Evolutionary conservation across 92 coral and sea anemone genomes (phyloP), one percentile per base, ranked within the genome.

Genomic region (Phenganax subtilis): DNA sequence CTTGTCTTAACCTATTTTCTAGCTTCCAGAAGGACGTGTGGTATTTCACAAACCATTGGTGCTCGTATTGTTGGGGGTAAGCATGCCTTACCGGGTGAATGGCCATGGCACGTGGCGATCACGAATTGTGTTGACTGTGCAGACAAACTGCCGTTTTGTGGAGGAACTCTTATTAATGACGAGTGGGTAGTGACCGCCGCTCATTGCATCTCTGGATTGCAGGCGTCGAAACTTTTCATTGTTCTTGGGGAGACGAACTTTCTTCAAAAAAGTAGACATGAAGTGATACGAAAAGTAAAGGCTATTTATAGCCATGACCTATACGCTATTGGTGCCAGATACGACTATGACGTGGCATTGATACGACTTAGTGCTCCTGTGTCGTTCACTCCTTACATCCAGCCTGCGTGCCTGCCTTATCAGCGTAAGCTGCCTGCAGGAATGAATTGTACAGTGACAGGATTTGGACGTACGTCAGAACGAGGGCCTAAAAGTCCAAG

Each of bases 351-450:
- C 72, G 55, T 86, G 51, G 84, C 85, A 7, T 55, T 86, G 67
- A 58, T 86, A 51, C 80, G 67, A 17, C 64, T 86, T 59, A 68
- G 57, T 27, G 47, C 69, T 0, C 81, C 82, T 5, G 84, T 67
- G 77, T 68, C 58, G 25, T 86, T 81, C 76, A 74, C 84, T 29
- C 52, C 66, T 60, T 81, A 81, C 75, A 75, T 86, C 53, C 63
- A 60, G 8, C 89, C 89, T 10, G 80, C 84, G 12, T 86, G 89
- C 75, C 72, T 86, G 83, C 86, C 89, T 29, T 29, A n/a, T 7
- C 54, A 81, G 52, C 77, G 77, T 6, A 47, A 75, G 57, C 82
- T 81, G 37, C 71, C 78, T 28, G 83, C 66, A 11, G 89, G 89
- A 31, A 70, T 12, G 53, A 53, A 64, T 14, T 86, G 89, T 67